These are phyloP conservation scores for Druceiella hillmani DNA, from an alignment of 2,888 invertebrate genomes.

Conservation along the genomic window DNA sequence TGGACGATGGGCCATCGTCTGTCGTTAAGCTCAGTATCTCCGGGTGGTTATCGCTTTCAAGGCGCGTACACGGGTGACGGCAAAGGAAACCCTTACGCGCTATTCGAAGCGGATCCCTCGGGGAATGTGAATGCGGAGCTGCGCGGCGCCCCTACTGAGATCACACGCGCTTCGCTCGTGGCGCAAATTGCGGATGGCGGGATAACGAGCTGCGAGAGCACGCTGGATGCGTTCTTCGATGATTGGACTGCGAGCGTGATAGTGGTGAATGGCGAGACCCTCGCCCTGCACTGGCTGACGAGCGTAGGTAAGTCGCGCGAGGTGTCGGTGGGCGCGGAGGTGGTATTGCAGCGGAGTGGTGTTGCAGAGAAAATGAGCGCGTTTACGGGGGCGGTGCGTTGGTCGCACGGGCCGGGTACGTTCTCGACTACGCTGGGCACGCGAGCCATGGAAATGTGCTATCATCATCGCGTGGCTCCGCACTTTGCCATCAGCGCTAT, in stretches of 20 bases:
- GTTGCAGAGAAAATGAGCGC: constrained; percentile 35
- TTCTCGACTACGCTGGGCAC: constrained; percentile 45
- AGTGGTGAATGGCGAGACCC: constrained; percentile 44
- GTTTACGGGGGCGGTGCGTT: constrained; percentile 40
- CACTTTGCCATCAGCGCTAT: constrained; percentile 43
- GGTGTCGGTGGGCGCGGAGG: constrained; percentile 41
- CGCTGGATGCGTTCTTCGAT: constrained; percentile 40
- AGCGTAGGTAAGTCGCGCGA: constrained; percentile 35
- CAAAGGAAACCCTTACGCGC: constrained; percentile 44
- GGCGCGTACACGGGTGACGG: constrained; percentile 39
- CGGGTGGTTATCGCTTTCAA: constrained; percentile 43
- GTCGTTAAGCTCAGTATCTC: constrained; percentile 45
- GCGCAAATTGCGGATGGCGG: constrained; percentile 41
- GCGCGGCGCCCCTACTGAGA: constrained; percentile 36
- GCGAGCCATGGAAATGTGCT: constrained; percentile 43
- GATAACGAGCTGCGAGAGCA: constrained; percentile 42
- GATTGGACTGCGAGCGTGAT: constrained; percentile 40
- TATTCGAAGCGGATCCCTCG: constrained; percentile 46
- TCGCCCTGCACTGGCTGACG: constrained; percentile 44
- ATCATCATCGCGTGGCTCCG: constrained; percentile 37
- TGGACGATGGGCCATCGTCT: constrained; percentile 43
- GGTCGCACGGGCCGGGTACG: constrained; percentile 34
- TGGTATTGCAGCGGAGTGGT: constrained; percentile 35
- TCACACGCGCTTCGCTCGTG: constrained; percentile 38
- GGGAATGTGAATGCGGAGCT: constrained; percentile 45